These are phyloP conservation scores for Thrips palmi DNA, from an alignment of 1,140 invertebrate genomes.

Conservation along the genomic window DNA sequence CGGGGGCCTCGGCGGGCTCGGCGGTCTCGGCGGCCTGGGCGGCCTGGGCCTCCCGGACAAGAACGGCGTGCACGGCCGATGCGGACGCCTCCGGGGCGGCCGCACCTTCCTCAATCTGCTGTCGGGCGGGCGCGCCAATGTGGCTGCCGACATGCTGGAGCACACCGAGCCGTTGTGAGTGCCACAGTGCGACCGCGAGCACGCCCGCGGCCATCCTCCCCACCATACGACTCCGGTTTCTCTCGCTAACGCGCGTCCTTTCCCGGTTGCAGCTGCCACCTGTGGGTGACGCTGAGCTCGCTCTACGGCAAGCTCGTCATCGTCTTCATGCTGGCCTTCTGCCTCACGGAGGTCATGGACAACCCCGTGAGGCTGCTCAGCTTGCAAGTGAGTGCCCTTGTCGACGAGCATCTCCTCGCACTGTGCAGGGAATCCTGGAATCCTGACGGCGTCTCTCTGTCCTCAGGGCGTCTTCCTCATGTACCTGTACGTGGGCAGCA, in stretches of 20 bases:
- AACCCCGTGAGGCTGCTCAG: conserved; percentile 33
- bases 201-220: neutral
- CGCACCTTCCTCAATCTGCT: conserved; percentile 14
- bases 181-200: neutral
- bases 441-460: neutral
- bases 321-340: conserved; percentile 35
- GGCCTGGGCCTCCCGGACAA: conserved; percentile 17
- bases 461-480: conserved; percentile 39
- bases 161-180: conserved; percentile 17
- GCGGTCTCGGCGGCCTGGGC: conserved; percentile 19
- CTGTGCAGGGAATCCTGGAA: neutral
- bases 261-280: conserved; percentile 28
- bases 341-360: conserved; percentile 38
- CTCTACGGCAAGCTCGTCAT: conserved; percentile 40
- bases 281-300: conserved; percentile 37
- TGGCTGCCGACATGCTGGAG: conserved; percentile 14
- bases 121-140: conserved; percentile 15
- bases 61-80: conserved; percentile 15
- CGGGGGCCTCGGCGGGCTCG: conserved; percentile 20
- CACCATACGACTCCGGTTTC: neutral
- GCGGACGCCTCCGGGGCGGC: neutral
- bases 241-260: neutral
- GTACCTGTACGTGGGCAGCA: conserved; percentile 41
- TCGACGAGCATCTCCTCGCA: too few relatives aligned
- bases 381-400: too few relatives aligned